These are phyloP conservation scores for Ectropis crepuscularia DNA, from an alignment of 2,888 invertebrate species.

Conservation along the genomic window DNA sequence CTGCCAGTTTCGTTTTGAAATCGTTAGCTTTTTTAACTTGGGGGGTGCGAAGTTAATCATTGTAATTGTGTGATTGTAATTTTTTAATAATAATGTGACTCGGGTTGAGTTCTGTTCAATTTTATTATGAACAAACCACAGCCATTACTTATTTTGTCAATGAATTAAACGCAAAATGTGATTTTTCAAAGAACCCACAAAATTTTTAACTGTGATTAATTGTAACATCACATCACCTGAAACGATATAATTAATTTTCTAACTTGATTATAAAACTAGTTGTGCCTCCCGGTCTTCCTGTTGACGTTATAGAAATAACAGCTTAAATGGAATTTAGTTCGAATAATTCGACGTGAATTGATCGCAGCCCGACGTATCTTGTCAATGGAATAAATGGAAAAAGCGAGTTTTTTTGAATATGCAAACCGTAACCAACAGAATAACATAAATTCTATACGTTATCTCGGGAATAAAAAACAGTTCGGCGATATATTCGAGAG, in stretches of 20 bases:
- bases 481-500: constrained; percentile 46
- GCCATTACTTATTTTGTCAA: background rate
- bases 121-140: constrained; percentile 1
- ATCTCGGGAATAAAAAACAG: constrained; percentile 45
- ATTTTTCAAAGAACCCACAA: too few species aligned
- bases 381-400: constrained; percentile 20
- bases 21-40: constrained; percentile 53
- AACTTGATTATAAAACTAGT: too few species aligned
- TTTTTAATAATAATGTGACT: constrained; percentile 32
- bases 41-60: constrained; percentile 49
- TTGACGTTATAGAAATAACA: too few species aligned
- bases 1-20: constrained; percentile 50
- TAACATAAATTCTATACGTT: constrained; percentile 38
- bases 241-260: too few species aligned
- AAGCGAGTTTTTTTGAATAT: constrained; percentile 16
- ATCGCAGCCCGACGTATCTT: background rate
- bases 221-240: too few species aligned
- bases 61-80: constrained; percentile 49
- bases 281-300: too few species aligned
- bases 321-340: too few species aligned
- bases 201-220: too few species aligned
- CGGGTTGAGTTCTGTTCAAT: background rate
- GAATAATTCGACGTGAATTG: constrained; percentile 4
- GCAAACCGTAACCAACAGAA: constrained; percentile 23
- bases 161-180: too few species aligned